Conservation (phyloP, 2,797 vertebrate species). For the Brachyalestes nurse region DNA sequence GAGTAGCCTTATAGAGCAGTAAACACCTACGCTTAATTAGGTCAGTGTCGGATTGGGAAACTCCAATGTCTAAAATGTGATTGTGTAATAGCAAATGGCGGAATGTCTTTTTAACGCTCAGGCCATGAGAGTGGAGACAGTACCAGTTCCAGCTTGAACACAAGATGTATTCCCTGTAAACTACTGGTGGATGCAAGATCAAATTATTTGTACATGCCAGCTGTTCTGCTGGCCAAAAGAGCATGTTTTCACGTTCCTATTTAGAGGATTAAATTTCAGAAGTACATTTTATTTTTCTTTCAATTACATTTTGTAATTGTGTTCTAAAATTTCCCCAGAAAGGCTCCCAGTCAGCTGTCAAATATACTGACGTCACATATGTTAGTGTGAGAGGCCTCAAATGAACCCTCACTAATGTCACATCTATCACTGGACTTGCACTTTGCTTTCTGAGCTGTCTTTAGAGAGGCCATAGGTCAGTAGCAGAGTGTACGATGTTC, state of each 20-base stretch:
- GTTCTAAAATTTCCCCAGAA: not conserved
- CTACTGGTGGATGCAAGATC: constrained; percentile 23
- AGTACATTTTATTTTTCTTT: not conserved
- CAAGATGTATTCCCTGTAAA: constrained; percentile 48
- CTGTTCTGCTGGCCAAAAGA: constrained; percentile 14
- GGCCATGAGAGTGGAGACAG: constrained; percentile 53
- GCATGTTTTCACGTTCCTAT: not conserved
- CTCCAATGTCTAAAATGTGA: constrained; percentile 56
- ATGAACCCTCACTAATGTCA: not conserved
- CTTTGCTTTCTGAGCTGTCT: constrained; percentile 7
- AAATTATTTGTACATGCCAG: constrained; percentile 47
- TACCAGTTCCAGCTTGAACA: constrained; percentile 68
- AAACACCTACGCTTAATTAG: constrained; percentile 21
- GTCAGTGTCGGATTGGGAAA: constrained; percentile 46
- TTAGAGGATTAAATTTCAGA: not conserved
- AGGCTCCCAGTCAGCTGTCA: not conserved
- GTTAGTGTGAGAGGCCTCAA: not conserved
- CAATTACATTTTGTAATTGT: not conserved
- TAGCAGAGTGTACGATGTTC: constrained; percentile 49
- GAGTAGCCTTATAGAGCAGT: not conserved
- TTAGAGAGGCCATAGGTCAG: constrained; percentile 9
- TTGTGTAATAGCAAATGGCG: constrained; percentile 63
- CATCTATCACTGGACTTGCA: constrained; percentile 3
- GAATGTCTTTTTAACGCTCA: constrained; percentile 47
- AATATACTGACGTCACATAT: not conserved